Base-by-base conservation (phyloP, 2,888 invertebrate species). In the Phymatocera aterrima region DNA sequence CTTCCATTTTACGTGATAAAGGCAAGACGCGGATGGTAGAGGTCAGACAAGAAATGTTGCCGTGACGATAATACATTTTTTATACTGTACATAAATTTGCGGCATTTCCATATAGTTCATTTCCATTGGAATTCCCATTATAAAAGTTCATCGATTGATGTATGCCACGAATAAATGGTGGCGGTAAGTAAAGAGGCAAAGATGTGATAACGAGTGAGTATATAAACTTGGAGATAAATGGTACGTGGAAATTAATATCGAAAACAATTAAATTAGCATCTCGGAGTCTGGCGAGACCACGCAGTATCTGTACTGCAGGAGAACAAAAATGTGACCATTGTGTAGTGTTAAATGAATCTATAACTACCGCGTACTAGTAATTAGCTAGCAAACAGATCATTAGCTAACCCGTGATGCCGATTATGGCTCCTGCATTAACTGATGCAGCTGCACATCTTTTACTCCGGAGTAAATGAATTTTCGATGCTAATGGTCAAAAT, bases 381-480 rank as follows among this genome's bases (percentile, higher is more conserved):
- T 48, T 72, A 72, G 24, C 24, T 51, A 18, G 72, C 72, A 72
- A 72, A 72, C n/a, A 51, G 34, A 72, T 51, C 8, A 51, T 72
- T 72, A 72, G 72, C 51, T 18, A 54, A 51, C 28, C 34, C 34
- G 5, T 72, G 65, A n/a, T 21, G 28, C 15, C 46, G 68, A 68
- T 68, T 40, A 64, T n/a, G n/a, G n/a, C 64, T 64, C n/a, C 12
- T 37, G 64, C 37, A 12, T 1, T 68, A 68, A 43, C 21, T 40
- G 12, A 12, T 43, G 61, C 61, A 64, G n/a, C 61, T 61, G 18
- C 18, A 18, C 15, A 21, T 37, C 34, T 57, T 61, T 51, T 51
- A n/a, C 51, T n/a, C n/a, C 18, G 1, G 24, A 51, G 51, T 0
- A 51, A 57, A 57, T n/a, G n/a, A n/a, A n/a, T n/a, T 57, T 57